A percentile compares a stretch with the other conserved stretches of the same genome.
Conservation (phyloP, 2,888 invertebrate species). For the Oegoconia quadripuncta region DNA sequence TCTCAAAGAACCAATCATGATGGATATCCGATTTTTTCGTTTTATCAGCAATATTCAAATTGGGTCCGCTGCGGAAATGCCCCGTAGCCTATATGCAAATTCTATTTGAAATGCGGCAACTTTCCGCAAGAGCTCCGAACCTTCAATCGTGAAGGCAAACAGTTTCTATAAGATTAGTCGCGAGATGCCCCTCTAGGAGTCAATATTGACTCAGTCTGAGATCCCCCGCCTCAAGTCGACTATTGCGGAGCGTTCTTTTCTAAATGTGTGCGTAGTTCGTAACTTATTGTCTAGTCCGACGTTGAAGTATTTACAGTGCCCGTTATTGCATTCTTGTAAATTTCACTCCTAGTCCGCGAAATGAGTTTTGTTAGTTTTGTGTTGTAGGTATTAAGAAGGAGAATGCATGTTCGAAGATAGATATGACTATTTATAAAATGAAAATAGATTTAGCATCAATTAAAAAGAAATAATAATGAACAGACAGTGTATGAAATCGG, state of each 20-base stretch:
- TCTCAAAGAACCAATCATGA: slow-evolving; percentile 22
- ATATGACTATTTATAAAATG: too few relatives aligned
- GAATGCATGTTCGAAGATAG: too few relatives aligned
- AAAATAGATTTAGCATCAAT: too few relatives aligned
- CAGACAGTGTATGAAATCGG: too few relatives aligned
- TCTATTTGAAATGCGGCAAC: slow-evolving; percentile 67
- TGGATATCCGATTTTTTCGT: slow-evolving; percentile 47
- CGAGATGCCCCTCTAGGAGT: slow-evolving; percentile 58
- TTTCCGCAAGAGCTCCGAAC: slow-evolving; percentile 60
- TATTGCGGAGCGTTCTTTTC: slow-evolving; percentile 13
- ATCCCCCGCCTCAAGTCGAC: slow-evolving; percentile 21
- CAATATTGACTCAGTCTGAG: slow-evolving; percentile 60
- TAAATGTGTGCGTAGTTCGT: slow-evolving; percentile 31
- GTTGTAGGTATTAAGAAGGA: too few relatives aligned
- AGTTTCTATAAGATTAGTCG: slow-evolving; percentile 75
- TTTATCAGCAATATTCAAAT: slow-evolving; percentile 69
- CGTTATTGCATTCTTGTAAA: slow-evolving; percentile 43
- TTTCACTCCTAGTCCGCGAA: background rate
- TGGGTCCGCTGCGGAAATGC: slow-evolving; percentile 60
- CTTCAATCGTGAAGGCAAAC: slow-evolving; percentile 69
- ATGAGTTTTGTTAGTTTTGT: background rate
- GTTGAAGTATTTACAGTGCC: slow-evolving; percentile 41
- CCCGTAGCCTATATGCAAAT: slow-evolving; percentile 69
- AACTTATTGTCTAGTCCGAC: slow-evolving; percentile 45
- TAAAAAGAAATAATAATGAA: background rate